Percentiles rank a stretch among this genome's conserved stretches.
Conservation (phyloP, 2,797 vertebrate genomes). For the Pangasius macronema region DNA sequence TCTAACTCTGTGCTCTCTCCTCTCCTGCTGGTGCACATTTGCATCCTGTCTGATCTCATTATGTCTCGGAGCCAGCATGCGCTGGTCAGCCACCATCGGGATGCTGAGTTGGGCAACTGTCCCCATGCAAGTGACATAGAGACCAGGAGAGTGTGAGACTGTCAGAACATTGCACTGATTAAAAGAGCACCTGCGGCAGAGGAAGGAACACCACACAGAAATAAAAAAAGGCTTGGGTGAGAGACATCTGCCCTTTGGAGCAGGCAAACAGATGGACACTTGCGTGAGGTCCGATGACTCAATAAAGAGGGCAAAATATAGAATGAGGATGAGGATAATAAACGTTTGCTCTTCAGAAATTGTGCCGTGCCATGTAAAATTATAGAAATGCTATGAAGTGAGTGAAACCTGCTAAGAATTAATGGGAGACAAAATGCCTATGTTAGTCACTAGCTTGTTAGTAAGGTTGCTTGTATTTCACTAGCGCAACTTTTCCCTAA, state of each 20-base stretch:
- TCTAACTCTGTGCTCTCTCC: slow-evolving; percentile 40
- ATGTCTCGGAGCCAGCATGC: slow-evolving; percentile 62
- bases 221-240: slow-evolving; percentile 67
- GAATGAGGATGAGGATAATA: slow-evolving; percentile 35
- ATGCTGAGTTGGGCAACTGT: slow-evolving; percentile 48
- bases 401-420: neutral
- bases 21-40: slow-evolving; percentile 63
- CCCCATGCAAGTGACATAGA: slow-evolving; percentile 43
- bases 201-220: slow-evolving; percentile 57
- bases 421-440: neutral
- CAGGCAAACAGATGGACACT: slow-evolving; percentile 74
- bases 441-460: neutral
- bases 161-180: slow-evolving; percentile 70
- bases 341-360: neutral
- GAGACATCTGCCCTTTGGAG: slow-evolving; percentile 73
- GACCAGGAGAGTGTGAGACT: slow-evolving; percentile 53
- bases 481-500: neutral
- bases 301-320: slow-evolving; percentile 57
- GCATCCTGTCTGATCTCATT: slow-evolving; percentile 68
- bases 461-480: neutral
- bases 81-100: slow-evolving; percentile 47
- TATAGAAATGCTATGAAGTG: neutral
- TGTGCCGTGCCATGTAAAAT: neutral
- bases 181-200: slow-evolving; percentile 65
- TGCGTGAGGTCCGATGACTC: slow-evolving; percentile 60